Evolutionary conservation across 2,888 invertebrate genomes (phyloP), one percentile per base, ranked within the genome.

Genomic region (Enoplolaimus lenunculus): DNA sequence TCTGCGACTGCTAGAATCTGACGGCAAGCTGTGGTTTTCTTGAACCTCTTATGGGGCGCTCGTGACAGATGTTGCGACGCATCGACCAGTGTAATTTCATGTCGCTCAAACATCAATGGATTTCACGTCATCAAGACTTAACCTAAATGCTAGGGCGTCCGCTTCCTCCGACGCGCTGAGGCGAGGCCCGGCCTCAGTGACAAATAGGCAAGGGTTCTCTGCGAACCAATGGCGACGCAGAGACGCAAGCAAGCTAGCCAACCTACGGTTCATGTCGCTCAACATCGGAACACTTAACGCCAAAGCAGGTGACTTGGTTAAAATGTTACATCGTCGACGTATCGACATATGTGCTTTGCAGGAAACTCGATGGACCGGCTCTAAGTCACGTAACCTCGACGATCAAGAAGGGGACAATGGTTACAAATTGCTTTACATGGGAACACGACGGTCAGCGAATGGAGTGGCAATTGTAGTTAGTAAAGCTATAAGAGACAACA

Each of bases 361-460:
- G n/a, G 7, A 62, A 62, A 62, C 64, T 30, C 64, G 64, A 62
- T 62, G 64, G 64, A n/a, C 28, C 13, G 64, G 64, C 64, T 45
- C 45, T 21, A 45, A 45, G 45, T 45, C 45, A 45, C 45, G 45
- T 21, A 67, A 34, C 31, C 13, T 30, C 7, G 68, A 33, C 68
- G 30, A 67, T 21, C 28, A 26, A 26, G 30, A 62, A 26, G 28
- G 28, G 7, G 64, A 30, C 64, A n/a, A 30, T 26, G 64, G 64
- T n/a, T 62, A 62, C 64, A 30, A 62, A 30, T 26, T 62, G 13
- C 64, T 62, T 62, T 62, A 62, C 64, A 26, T 13, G 28, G 64
- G 64, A 7, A 62, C 64, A 45, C 45, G 45, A 13, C 7, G 45
- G 7, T 13, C 45, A 45, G 7, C 45, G 21, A 45, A 45, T 45